Evolutionary conservation across 2,888 invertebrate genomes (phyloP), one percentile per base, ranked within the genome.

Genomic region (Stratiomys singularior): DNA sequence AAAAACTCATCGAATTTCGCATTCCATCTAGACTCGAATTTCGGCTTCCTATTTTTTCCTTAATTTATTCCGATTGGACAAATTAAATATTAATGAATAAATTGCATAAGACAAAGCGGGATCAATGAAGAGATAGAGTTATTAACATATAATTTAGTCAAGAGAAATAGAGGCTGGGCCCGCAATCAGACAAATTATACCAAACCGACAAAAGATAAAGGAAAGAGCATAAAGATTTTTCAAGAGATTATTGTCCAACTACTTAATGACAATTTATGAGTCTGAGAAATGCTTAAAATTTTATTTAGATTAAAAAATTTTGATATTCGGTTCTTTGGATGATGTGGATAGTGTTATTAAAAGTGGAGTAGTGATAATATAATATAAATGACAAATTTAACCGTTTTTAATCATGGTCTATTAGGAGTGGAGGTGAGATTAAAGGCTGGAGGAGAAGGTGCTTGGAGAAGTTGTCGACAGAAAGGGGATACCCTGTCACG

Each of bases 71-170:
- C 77, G 79, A 74, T 74, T 58, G n/a, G 60, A 74, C 74, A 72
- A 77, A 77, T 79, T 79, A 77, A 79, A 79, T 79, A 79, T 79
- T 79, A 74, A 79, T 79, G 79, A 79, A 58, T 66, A 79, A 58
- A 30, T n/a, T 30, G 28, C 52, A 30, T 28, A 25, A 69, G 15
- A 30, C 47, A 46, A 46, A 69, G 28, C 9, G 60, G 1, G 15
- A n/a, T 52, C 72, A 72, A 60, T 74, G 74, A 60, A 60, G 74
- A 23, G 37, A 74, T 74, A 74, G 58, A 74, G 74, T 74, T 74
- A 74, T 74, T 74, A 74, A 37, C 74, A 60, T 58, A 74, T 74
- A 74, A 58, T 74, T 74, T 60, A 58, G 44, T 37, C 44, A 37
- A 23, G 71, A 71, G 47, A 71, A 67, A 52, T 47, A 71, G 47